Percentiles rank a stretch among this genome's conserved stretches.
Evolutionary conservation across 37 sponge, comb jelly and placozoan genomes (phyloP).

Genomic region (Halisarca cf. caerulea): DNA sequence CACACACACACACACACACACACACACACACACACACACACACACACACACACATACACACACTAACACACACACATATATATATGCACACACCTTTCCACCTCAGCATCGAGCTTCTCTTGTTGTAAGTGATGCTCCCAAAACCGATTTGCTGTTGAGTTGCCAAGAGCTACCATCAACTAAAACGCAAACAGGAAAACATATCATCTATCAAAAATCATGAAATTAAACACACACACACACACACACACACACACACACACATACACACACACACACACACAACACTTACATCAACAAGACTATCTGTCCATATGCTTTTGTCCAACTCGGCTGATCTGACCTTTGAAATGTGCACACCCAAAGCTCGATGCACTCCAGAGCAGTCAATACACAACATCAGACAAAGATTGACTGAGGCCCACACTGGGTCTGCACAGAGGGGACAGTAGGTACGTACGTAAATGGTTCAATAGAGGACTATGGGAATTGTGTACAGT

Average conservation of each 20-base stretch:
- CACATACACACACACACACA: too few species aligned
- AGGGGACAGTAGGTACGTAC: too few species aligned
- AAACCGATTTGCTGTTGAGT: conserved; percentile 62
- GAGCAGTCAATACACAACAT: conserved; percentile 92
- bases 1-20: not conserved
- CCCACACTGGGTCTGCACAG: conserved; percentile 89
- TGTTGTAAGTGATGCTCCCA: conserved; percentile 70
- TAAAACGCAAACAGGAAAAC: too few species aligned
- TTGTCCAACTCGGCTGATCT: conserved; percentile 83
- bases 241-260: too few species aligned
- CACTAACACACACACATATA: not conserved
- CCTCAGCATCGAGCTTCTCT: conserved; percentile 54
- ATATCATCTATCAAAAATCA: too few species aligned
- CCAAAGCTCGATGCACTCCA: conserved; percentile 77
- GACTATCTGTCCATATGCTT: conserved; percentile 71
- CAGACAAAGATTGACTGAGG: conserved; percentile 78
- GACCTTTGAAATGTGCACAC: conserved; percentile 88
- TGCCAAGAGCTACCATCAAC: conserved; percentile 76
- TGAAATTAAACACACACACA: too few species aligned
- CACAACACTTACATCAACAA: conserved; percentile 56
- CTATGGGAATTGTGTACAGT: too few species aligned
- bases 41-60: not conserved
- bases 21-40: not conserved
- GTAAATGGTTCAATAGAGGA: too few species aligned
- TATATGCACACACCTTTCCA: conserved; percentile 34